These are phyloP conservation scores for Cantharis rufa DNA, from an alignment of 2,888 invertebrate genomes.

Conservation along the genomic window DNA sequence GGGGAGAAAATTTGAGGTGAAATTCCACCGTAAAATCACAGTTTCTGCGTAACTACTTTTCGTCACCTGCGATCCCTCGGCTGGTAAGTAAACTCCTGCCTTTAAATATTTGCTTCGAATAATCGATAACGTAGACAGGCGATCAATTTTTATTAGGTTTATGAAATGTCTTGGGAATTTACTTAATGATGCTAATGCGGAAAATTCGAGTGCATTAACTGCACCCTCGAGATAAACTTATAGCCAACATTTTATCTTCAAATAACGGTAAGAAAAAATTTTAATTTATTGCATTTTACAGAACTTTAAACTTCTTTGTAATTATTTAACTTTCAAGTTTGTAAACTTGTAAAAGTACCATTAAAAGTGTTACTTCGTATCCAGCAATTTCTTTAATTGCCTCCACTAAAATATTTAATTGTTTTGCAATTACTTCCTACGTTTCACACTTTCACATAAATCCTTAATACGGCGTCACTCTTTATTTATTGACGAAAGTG, in stretches of 20 bases:
- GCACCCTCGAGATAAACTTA: slow-evolving; percentile 36
- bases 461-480: not conserved
- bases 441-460: not conserved
- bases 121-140: not conserved
- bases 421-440: not conserved
- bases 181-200: slow-evolving; percentile 40
- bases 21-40: not conserved
- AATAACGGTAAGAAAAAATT: slow-evolving; percentile 18
- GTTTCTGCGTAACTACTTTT: not conserved
- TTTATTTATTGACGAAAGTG: not conserved
- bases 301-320: not conserved
- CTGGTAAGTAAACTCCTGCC: not conserved
- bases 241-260: slow-evolving; percentile 36
- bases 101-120: not conserved
- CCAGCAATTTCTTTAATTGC: not conserved
- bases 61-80: not conserved
- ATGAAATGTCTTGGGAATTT: slow-evolving; percentile 24
- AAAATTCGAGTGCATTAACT: slow-evolving; percentile 35
- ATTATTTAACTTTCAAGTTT: not conserved
- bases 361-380: not conserved
- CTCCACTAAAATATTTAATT: not conserved
- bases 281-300: not conserved
- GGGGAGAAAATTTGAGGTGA: not conserved
- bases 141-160: slow-evolving; percentile 12
- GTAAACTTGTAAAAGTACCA: not conserved